These are phyloP conservation scores for Leptinotarsa defecta DNA, from an alignment of 1,140 invertebrate genomes.

Conservation along the genomic window DNA sequence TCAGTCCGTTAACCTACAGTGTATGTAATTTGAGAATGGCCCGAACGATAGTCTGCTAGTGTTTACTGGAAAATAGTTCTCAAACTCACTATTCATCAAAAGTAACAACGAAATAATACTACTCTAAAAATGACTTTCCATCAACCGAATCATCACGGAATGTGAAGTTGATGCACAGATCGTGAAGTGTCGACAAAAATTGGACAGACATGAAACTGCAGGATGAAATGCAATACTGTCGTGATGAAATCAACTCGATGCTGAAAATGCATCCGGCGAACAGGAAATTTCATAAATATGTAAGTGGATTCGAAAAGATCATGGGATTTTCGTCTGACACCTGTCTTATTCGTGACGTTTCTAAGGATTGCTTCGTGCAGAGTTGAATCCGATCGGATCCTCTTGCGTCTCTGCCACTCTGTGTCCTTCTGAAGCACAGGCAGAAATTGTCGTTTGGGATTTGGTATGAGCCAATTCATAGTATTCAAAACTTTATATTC, in stretches of 20 bases:
- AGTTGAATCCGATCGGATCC: neutral
- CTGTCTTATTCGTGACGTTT: neutral
- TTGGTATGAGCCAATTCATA: too few relatives aligned
- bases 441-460: too few relatives aligned
- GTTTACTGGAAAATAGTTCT: too few relatives aligned
- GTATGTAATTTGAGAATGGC: too few relatives aligned
- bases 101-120: too few relatives aligned
- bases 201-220: neutral
- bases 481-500: too few relatives aligned
- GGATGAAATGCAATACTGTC: neutral
- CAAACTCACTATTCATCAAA: too few relatives aligned
- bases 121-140: too few relatives aligned
- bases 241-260: neutral
- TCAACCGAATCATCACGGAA: neutral
- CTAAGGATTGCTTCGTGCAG: neutral
- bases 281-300: neutral
- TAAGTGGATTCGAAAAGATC: neutral
- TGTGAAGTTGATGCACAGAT: neutral
- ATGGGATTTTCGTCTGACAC: neutral
- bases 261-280: neutral
- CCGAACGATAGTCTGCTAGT: too few relatives aligned
- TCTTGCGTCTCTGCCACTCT: neutral
- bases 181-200: neutral
- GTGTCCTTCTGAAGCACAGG: neutral
- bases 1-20: too few relatives aligned